These are phyloP conservation scores for Drosophila dives DNA, from an alignment of 2,888 invertebrate species.

Conservation along the genomic window DNA sequence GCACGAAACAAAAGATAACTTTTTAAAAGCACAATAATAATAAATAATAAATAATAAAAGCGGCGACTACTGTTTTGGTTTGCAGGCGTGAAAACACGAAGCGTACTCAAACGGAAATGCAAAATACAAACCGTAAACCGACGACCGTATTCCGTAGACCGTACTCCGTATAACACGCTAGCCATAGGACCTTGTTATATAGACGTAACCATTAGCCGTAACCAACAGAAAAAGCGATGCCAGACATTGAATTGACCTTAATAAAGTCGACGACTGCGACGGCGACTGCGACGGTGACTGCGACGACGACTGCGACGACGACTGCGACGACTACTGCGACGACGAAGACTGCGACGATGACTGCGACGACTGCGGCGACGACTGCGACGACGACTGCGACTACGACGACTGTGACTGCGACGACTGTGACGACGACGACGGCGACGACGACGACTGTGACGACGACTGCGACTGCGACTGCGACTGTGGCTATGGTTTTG, in stretches of 20 bases:
- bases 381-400: constrained; percentile 38
- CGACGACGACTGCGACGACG: constrained; percentile 40
- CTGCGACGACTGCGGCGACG: constrained; percentile 33
- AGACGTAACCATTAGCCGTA: constrained; percentile 70
- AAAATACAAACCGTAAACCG: constrained; percentile 44
- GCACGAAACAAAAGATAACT: constrained; percentile 41
- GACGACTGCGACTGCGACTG: constrained; percentile 47
- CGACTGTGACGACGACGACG: constrained; percentile 36
- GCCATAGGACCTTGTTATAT: constrained; percentile 44
- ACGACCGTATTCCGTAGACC: background rate
- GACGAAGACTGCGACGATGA: constrained; percentile 36
- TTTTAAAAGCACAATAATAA: constrained; percentile 58
- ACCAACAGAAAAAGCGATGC: constrained; percentile 47
- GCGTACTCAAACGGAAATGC: constrained; percentile 50
- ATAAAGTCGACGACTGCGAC: constrained; percentile 66
- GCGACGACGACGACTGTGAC: constrained; percentile 38
- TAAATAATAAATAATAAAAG: constrained; percentile 68
- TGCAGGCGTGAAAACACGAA: constrained; percentile 41
- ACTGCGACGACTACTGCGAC: constrained; percentile 38
- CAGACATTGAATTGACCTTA: constrained; percentile 80
- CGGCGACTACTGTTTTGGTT: constrained; percentile 25
- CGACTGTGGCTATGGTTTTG: constrained; percentile 26
- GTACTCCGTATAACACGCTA: constrained; percentile 6
- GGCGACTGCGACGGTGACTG: constrained; percentile 20
- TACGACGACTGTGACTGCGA: constrained; percentile 38